Conservation (phyloP, 2,113 vertebrate genomes). For the Myrmophylax atrothorax region DNA sequence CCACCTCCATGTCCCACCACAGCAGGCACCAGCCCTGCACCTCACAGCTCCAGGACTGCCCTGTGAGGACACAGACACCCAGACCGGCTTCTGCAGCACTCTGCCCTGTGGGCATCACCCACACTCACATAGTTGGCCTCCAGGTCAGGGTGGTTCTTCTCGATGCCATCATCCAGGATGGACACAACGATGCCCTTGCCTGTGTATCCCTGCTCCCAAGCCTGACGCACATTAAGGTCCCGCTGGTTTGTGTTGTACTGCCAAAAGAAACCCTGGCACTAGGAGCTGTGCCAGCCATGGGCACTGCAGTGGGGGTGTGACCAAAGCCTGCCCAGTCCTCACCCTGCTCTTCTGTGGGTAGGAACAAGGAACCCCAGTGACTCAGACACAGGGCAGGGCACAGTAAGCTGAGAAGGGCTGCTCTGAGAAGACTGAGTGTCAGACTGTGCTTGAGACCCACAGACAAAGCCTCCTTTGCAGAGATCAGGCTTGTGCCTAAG, state of each 20-base stretch:
- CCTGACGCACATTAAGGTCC: slow-evolving; percentile 92
- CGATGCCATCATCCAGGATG: slow-evolving; percentile 96
- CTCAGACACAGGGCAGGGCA: background rate
- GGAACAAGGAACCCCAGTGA: background rate
- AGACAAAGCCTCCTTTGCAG: fast-evolving
- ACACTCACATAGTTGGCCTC: slow-evolving; percentile 92
- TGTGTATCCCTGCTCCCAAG: slow-evolving; percentile 92
- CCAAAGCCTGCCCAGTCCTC: background rate
- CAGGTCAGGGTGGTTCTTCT: slow-evolving; percentile 96
- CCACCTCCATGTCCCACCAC: background rate
- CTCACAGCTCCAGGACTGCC: background rate
- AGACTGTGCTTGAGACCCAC: background rate
- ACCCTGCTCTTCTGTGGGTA: fast-evolving
- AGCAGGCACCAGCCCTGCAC: background rate
- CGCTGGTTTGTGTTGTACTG: slow-evolving; percentile 87
- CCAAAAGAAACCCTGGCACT: background rate
- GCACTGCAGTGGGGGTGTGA: background rate
- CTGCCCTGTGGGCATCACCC: fast-evolving
- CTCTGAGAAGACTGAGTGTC: background rate
- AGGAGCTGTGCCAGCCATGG: background rate
- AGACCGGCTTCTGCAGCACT: background rate
- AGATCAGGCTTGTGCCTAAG: background rate
- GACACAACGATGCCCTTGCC: slow-evolving; percentile 94
- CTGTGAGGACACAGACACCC: fast-evolving
- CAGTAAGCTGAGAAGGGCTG: background rate